A percentile compares a stretch with the other conserved stretches of the same genome.
Conservation (phyloP, 2,888 invertebrate species). For the Serrognathus titanus region DNA sequence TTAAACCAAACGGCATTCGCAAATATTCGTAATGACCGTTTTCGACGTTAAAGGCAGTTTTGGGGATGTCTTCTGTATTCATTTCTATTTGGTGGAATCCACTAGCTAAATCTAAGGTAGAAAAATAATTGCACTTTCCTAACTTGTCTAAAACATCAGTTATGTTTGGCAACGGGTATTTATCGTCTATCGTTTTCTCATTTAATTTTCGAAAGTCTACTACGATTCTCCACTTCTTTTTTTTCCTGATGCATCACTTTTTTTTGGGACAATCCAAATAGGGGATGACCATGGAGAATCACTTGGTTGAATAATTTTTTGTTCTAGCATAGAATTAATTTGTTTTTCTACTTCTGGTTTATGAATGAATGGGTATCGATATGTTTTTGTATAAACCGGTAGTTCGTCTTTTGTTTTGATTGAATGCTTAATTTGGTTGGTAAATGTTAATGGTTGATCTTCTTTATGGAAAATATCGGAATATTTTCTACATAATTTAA, state of each 20-base stretch:
- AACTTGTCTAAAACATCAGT: constrained; percentile 25
- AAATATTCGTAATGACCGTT: constrained; percentile 32
- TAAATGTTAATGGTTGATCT: background rate
- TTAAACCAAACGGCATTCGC: constrained; percentile 33
- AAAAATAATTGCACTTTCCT: constrained; percentile 24
- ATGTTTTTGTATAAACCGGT: background rate
- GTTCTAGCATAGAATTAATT: background rate
- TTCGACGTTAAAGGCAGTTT: constrained; percentile 35
- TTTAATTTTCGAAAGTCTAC: constrained; percentile 18
- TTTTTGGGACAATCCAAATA: constrained; percentile 18
- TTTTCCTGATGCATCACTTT: constrained; percentile 12
- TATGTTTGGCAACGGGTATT: constrained; percentile 24
- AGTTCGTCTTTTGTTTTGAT: background rate
- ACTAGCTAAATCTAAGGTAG: constrained; percentile 22
- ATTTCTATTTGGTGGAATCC: constrained; percentile 28
- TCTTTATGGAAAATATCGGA: background rate
- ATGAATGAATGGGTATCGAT: background rate
- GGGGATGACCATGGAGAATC: background rate
- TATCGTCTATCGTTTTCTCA: constrained; percentile 22
- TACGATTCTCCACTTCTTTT: constrained; percentile 12
- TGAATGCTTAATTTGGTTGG: background rate
- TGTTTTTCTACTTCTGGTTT: background rate
- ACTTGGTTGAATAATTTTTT: background rate
- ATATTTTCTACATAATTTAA: background rate
- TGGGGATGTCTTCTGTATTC: constrained; percentile 18